Evolutionary conservation across 2,888 invertebrate genomes (phyloP).

Genomic region (Cataglyphis albicans): DNA sequence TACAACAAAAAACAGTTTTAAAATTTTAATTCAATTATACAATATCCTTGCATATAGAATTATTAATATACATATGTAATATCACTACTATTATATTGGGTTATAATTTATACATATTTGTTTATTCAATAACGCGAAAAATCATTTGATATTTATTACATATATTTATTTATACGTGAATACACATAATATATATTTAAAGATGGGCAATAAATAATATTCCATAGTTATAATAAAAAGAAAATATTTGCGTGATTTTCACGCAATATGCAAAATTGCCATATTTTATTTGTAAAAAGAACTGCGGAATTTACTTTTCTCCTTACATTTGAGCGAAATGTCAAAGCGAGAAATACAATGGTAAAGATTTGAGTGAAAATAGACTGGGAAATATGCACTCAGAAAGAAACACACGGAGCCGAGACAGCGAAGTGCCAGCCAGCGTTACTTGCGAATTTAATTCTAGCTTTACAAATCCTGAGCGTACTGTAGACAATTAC

Average conservation of each 20-base stretch:
- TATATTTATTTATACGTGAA: background rate
- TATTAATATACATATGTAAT: background rate
- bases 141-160: background rate
- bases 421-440: slow-evolving; percentile 37
- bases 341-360: slow-evolving; percentile 55
- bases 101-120: background rate
- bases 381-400: slow-evolving; percentile 30
- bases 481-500: slow-evolving; percentile 65
- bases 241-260: background rate
- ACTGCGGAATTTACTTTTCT: slow-evolving; percentile 43
- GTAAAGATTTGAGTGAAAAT: slow-evolving; percentile 49
- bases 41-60: background rate
- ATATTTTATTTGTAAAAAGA: slow-evolving; percentile 19
- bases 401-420: slow-evolving; percentile 14
- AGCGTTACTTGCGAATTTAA: slow-evolving; percentile 65
- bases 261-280: background rate
- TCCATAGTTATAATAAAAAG: background rate
- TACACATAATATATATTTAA: background rate
- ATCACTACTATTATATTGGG: background rate
- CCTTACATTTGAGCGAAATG: slow-evolving; percentile 48
- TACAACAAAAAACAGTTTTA: background rate
- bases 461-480: slow-evolving; percentile 65
- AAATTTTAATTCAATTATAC: background rate
- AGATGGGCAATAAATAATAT: background rate
- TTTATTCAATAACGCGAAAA: background rate